Conservation (phyloP, 1,140 invertebrate species). For the Heliconius himera region DNA sequence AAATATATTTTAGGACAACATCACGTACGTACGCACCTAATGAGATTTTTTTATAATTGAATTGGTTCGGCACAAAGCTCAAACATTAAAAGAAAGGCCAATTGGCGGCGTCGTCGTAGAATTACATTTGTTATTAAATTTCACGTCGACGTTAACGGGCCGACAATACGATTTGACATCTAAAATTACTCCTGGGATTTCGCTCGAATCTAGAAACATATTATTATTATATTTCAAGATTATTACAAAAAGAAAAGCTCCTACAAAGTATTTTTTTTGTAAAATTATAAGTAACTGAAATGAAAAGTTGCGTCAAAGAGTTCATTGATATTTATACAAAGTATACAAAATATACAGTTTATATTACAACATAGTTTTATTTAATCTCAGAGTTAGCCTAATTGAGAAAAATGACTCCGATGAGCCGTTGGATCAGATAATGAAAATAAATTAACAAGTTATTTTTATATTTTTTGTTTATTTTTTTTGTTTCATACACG, state of each 20-base stretch:
- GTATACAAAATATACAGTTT: background rate
- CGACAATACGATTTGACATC: constrained; percentile 37
- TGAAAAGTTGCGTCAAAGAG: background rate
- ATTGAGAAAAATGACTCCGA: background rate
- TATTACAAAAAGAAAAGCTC: background rate
- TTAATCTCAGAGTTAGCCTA: background rate
- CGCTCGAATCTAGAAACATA: constrained; percentile 7
- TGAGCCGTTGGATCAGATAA: background rate
- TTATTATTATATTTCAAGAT: constrained; percentile 16
- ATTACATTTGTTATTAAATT: constrained; percentile 45
- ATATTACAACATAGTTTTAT: background rate
- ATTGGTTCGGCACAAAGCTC: constrained; percentile 10
- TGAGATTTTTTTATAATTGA: constrained; percentile 16
- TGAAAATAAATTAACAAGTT: background rate
- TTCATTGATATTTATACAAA: background rate
- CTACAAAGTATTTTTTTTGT: background rate
- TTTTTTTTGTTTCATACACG: too few relatives aligned
- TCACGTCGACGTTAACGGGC: constrained; percentile 31
- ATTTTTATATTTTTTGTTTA: background rate
- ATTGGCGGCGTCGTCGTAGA: constrained; percentile 29
- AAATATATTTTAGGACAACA: background rate
- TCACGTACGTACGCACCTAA: background rate
- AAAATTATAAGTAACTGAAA: background rate
- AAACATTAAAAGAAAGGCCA: constrained; percentile 24
- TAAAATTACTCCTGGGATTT: constrained; percentile 32